Evolutionary conservation across 1,140 invertebrate genomes (phyloP), one percentile per base, ranked within the genome.

Genomic region (Luehdorfia chinensis): DNA sequence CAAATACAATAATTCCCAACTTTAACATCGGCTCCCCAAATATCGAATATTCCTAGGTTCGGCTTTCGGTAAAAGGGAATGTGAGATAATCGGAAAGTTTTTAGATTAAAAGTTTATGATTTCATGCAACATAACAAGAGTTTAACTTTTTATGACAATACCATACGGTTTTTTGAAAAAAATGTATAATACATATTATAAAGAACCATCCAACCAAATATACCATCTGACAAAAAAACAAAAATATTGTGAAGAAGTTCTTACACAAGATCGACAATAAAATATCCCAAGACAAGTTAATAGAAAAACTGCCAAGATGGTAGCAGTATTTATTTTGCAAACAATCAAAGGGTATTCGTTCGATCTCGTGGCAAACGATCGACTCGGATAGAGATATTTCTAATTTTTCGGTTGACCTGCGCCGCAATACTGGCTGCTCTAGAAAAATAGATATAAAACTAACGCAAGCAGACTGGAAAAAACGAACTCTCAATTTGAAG

Each of bases 401-500:
- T 77, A 77, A 83, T 83, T 83, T 83, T 74, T 71, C 78, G 78
- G 66, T 83, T 59, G 75, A 75, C 62, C 66, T 66, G 64, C 60
- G 49, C 50, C 61, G 60, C 54, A 67, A 69, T 59, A 68, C 61
- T 48, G 55, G 55, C 54, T 48, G 55, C 54, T 65, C 63, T 63
- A 62, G 60, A 66, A 68, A 67, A 74, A 75, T 71, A 77, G 74
- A 73, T 71, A 71, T 71, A 75, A 75, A 71, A 63, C 63, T 58
- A 64, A 61, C 58, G 67, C 63, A 73, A 74, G 75, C 59, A 69
- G 70, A 62, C 55, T 69, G 66, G 66, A 70, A 77, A 77, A 57
- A 50, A 62, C 55, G 66, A 66, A 63, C 59, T 56, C 57, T 55
- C 59, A 62, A 53, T 51, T 56, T 50, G 44, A 55, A 50, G 37